A percentile compares a stretch with the other conserved stretches of the same genome.
Evolutionary conservation across 2,888 invertebrate genomes (phyloP).

Genomic region (Cataglyphis livida): DNA sequence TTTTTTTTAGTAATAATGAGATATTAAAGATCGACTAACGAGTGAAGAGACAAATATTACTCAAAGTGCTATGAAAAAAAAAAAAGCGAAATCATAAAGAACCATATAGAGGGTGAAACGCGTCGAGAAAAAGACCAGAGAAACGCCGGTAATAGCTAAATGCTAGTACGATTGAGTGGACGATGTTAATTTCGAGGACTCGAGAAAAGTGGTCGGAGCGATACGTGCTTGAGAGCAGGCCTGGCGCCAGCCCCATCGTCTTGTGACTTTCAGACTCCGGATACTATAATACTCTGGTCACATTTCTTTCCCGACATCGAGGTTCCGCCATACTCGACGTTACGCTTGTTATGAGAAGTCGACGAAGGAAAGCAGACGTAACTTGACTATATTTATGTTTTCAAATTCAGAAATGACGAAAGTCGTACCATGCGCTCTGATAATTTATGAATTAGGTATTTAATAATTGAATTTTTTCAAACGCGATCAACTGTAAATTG

Average conservation of each 20-base stretch:
- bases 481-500: background rate
- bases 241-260: slow-evolving; percentile 65
- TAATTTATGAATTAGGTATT: background rate
- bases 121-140: slow-evolving; percentile 44
- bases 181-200: slow-evolving; percentile 75
- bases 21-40: background rate
- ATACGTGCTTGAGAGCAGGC: slow-evolving; percentile 77
- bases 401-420: background rate
- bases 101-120: background rate
- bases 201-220: slow-evolving; percentile 70
- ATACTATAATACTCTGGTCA: slow-evolving; percentile 66
- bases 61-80: background rate
- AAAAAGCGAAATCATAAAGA: slow-evolving; percentile 53
- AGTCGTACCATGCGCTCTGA: background rate
- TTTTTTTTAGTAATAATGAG: background rate
- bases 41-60: background rate
- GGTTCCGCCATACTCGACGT: background rate
- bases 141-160: slow-evolving; percentile 66
- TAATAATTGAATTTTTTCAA: background rate
- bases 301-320: slow-evolving; percentile 22
- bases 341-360: slow-evolving; percentile 15
- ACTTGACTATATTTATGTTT: background rate
- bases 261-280: slow-evolving; percentile 71
- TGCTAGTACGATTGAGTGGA: slow-evolving; percentile 71
- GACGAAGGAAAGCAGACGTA: slow-evolving; percentile 27